These are phyloP conservation scores for Prenolepis imparis DNA, from an alignment of 2,888 invertebrate genomes.

Conservation along the genomic window DNA sequence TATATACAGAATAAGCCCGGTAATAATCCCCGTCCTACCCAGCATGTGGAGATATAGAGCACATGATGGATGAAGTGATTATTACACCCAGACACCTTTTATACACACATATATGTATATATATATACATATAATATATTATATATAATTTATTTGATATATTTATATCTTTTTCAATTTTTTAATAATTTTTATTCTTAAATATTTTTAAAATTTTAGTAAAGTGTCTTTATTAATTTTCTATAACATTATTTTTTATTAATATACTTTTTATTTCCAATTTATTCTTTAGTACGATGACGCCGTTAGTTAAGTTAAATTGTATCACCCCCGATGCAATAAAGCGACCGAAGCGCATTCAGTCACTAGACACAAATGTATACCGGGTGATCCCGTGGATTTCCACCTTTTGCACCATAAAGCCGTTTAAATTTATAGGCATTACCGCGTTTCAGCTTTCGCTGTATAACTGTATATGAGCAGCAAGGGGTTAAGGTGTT, in stretches of 20 bases:
- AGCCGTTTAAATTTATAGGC: constrained; percentile 75
- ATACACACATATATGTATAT: not conserved
- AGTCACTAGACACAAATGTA: constrained; percentile 50
- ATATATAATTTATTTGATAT: not conserved
- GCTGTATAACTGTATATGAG: constrained; percentile 61
- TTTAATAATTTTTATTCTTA: not conserved
- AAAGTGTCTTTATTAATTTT: not conserved
- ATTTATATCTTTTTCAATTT: not conserved
- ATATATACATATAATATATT: not conserved
- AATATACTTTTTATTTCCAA: not conserved
- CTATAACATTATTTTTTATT: not conserved
- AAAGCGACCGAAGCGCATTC: constrained; percentile 54
- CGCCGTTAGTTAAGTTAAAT: constrained; percentile 47
- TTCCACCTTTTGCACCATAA: constrained; percentile 69
- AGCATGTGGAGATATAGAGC: too few relatives aligned
- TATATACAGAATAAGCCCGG: too few relatives aligned
- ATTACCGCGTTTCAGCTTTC: constrained; percentile 64
- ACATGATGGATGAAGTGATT: too few relatives aligned
- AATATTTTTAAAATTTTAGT: not conserved
- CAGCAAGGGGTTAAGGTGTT: constrained; percentile 68
- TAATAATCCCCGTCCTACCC: too few relatives aligned
- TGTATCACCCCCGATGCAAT: constrained; percentile 44
- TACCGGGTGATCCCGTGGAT: constrained; percentile 53
- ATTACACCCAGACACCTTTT: too few relatives aligned
- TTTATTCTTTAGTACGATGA: constrained; percentile 26